Conservation (phyloP, 2,888 invertebrate species). For the Eurois occulta region DNA sequence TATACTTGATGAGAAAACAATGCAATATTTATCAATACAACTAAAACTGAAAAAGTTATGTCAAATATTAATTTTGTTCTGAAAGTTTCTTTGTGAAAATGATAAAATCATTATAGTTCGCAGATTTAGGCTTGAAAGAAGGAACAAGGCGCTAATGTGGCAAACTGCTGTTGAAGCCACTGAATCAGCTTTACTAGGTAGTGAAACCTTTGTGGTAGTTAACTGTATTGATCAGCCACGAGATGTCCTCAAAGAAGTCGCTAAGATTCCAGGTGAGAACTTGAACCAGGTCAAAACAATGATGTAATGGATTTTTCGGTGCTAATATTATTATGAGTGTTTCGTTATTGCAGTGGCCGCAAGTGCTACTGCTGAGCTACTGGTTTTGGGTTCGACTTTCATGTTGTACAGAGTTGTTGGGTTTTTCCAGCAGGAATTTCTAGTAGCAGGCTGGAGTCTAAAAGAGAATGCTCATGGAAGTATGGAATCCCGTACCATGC, state of each 20-base stretch:
- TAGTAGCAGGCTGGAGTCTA: no score
- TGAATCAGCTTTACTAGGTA: constrained; percentile 5
- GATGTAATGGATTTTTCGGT: no score
- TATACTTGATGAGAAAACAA: constrained; percentile 16
- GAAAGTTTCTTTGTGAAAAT: background rate
- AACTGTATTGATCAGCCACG: background rate
- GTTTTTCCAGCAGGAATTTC: background rate
- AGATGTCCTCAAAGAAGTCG: constrained; percentile 6
- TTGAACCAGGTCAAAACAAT: background rate
- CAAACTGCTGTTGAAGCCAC: constrained; percentile 10
- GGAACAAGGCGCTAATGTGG: background rate
- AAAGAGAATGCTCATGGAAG: no score
- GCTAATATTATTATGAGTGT: no score
- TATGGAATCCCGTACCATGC: no score
- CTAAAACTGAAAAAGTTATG: constrained; percentile 4
- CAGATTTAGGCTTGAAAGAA: background rate
- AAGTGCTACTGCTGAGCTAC: no score
- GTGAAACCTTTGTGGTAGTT: constrained; percentile 1
- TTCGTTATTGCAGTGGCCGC: no score
- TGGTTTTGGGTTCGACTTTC: background rate
- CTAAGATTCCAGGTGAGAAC: constrained; percentile 4
- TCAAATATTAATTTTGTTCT: background rate
- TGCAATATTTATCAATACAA: constrained; percentile 10
- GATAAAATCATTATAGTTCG: background rate
- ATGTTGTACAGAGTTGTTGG: background rate